A percentile compares a stretch with the other conserved stretches of the same genome.
These are phyloP conservation scores for Malacoctenus gilli DNA, from an alignment of 2,797 vertebrate genomes.

Conservation along the genomic window DNA sequence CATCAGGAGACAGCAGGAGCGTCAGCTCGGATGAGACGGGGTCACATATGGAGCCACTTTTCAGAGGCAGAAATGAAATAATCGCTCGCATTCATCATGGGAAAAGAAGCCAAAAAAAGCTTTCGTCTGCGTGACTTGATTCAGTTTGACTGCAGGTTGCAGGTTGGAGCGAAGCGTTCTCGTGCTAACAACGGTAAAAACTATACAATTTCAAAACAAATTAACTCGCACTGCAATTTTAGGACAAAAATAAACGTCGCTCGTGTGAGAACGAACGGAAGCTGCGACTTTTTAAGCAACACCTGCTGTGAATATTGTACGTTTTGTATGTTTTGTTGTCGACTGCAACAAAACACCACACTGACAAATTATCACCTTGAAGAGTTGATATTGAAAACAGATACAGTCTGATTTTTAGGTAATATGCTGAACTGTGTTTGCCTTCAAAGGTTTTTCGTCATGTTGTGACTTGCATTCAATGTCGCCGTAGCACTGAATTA, in stretches of 20 bases:
- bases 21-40: slow-evolving; percentile 5
- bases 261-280: too few relatives aligned
- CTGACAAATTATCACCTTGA: neutral
- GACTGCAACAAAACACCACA: too few relatives aligned
- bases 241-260: too few relatives aligned
- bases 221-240: neutral
- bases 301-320: too few relatives aligned
- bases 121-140: neutral
- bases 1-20: slow-evolving; percentile 14
- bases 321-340: too few relatives aligned
- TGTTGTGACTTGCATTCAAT: too few relatives aligned
- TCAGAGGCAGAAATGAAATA: neutral
- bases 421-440: too few relatives aligned
- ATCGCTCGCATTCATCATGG: neutral
- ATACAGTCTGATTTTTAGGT: too few relatives aligned
- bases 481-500: too few relatives aligned
- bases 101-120: neutral
- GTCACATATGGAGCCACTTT: slow-evolving; percentile 4
- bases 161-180: neutral
- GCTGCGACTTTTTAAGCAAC: too few relatives aligned
- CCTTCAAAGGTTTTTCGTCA: too few relatives aligned
- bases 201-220: neutral
- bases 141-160: neutral
- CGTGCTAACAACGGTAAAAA: too few relatives aligned
- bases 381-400: neutral